Evolutionary conservation across 1,140 invertebrate species (phyloP).

Genomic region (Adelges cooleyi): DNA sequence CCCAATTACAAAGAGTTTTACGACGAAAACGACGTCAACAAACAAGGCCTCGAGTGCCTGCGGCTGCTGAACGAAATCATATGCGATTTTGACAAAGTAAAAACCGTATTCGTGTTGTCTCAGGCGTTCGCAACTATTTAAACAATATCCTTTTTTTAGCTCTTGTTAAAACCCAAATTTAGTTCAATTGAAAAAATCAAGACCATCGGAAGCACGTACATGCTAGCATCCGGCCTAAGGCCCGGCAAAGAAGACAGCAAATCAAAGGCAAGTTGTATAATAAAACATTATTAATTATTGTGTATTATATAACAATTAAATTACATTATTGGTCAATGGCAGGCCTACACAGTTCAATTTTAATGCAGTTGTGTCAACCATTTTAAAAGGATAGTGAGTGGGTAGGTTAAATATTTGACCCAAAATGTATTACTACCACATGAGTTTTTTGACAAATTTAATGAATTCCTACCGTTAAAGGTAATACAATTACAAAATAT

Average conservation of each 20-base stretch:
- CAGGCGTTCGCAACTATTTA: too few species aligned
- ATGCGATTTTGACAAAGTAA: conserved; percentile 94
- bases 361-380: too few species aligned
- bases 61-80: conserved; percentile 95
- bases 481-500: too few species aligned
- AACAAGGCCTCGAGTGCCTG: conserved; percentile 90
- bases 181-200: conserved; percentile 97
- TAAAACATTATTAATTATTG: too few species aligned
- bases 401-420: too few species aligned
- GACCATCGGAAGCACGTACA: conserved; percentile 96
- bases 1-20: conserved; percentile 99
- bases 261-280: background rate
- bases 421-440: too few species aligned
- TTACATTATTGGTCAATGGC: too few species aligned
- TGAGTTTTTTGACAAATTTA: too few species aligned
- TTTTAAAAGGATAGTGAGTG: too few species aligned
- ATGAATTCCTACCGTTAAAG: too few species aligned
- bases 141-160: conserved; percentile 40
- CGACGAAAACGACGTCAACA: conserved; percentile 92
- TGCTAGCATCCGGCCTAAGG: conserved; percentile 87
- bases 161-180: conserved; percentile 87
- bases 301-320: too few species aligned
- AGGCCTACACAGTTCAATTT: too few species aligned
- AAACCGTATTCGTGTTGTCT: background rate
- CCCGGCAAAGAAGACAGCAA: conserved; percentile 67